Evolutionary conservation across 2,888 invertebrate species (phyloP).

Genomic region (Dorcus parallelipipedus): DNA sequence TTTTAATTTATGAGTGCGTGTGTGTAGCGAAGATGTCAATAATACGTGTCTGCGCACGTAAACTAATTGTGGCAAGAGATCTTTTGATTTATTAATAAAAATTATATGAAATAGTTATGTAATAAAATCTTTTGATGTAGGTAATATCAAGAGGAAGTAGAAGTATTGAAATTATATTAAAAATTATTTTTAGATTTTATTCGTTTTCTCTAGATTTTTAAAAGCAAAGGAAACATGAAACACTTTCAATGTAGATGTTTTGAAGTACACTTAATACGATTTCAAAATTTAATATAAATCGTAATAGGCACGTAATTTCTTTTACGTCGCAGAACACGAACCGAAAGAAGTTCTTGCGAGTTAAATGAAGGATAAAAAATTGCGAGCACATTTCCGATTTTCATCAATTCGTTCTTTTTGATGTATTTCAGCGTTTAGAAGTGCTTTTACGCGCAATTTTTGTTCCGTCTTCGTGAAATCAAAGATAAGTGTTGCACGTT

Average conservation of each 20-base stretch:
- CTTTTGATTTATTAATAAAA: too few relatives aligned
- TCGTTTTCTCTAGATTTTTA: too few relatives aligned
- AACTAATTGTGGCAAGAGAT: too few relatives aligned
- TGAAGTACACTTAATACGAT: neutral
- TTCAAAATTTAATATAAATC: constrained; percentile 23
- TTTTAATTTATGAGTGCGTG: too few relatives aligned
- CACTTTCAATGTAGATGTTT: neutral
- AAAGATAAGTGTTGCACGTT: constrained; percentile 19
- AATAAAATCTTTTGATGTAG: too few relatives aligned
- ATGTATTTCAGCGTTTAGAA: constrained; percentile 9
- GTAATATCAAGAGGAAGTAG: too few relatives aligned
- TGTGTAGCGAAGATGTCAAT: too few relatives aligned
- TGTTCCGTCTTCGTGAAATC: constrained; percentile 21
- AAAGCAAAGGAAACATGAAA: neutral
- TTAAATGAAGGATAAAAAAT: constrained; percentile 24
- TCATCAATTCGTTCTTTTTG: constrained; percentile 21
- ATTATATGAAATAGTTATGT: too few relatives aligned
- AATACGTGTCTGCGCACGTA: too few relatives aligned
- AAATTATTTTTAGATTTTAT: too few relatives aligned
- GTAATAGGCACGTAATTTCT: constrained; percentile 19
- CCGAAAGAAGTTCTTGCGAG: constrained; percentile 29
- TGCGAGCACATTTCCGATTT: constrained; percentile 23
- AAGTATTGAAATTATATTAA: too few relatives aligned
- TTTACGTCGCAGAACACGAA: neutral
- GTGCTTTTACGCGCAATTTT: constrained; percentile 25